Evolutionary conservation across 2,113 vertebrate species (phyloP).

Genomic region (Talpa occidentalis): DNA sequence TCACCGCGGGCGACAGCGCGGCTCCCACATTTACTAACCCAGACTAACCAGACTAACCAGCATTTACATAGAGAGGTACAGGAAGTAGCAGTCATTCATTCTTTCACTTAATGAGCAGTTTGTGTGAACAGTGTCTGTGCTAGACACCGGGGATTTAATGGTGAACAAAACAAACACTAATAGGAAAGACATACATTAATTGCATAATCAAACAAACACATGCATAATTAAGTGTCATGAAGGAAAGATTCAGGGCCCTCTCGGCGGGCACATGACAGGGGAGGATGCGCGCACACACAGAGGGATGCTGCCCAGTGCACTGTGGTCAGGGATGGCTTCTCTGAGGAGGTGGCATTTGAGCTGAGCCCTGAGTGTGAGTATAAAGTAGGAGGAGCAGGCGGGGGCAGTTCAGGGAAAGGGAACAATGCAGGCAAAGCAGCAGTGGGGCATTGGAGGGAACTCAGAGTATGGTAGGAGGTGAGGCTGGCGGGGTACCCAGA

Average conservation of each 20-base stretch:
- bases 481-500: neutral
- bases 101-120: neutral
- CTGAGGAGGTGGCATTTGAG: neutral
- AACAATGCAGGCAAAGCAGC: accelerated
- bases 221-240: neutral
- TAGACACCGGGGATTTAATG: neutral
- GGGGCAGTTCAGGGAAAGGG: neutral
- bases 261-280: neutral
- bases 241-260: neutral
- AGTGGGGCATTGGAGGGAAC: neutral
- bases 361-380: neutral
- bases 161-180: neutral
- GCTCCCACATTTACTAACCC: too few relatives aligned
- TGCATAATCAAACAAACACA: neutral
- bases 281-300: neutral
- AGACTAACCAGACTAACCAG: neutral
- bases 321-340: neutral
- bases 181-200: neutral
- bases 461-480: neutral
- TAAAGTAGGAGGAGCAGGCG: neutral
- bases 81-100: conserved; percentile 35
- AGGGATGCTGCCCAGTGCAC: neutral
- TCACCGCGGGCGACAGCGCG: too few relatives aligned
- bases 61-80: neutral
- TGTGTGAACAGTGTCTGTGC: neutral